Evolutionary conservation across 2,113 vertebrate genomes (phyloP), one percentile per base, ranked within the genome.

Genomic region (Arvicanthis niloticus): DNA sequence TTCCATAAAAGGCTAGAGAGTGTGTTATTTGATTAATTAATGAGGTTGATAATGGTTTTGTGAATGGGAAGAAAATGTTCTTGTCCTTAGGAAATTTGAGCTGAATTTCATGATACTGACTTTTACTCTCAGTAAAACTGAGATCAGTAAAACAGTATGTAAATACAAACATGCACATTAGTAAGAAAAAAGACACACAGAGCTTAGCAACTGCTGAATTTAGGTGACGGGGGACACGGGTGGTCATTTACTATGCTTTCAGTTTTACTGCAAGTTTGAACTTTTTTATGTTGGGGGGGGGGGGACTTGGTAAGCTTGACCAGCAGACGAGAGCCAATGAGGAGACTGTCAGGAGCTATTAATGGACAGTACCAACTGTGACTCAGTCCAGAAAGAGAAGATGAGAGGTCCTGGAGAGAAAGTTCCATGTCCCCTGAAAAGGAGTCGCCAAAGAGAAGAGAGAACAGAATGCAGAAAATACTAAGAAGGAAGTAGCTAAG

Each of bases 71-170:
- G 65, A 48, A 56, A 91, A 62, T 37, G 56, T 22, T 62, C 37
- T 62, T 89, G 45, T 31, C 42, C 51, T 87, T 86, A 37, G 7
- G 31, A 67, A 40, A 93, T 5, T 8, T 5, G 93, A 73, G 42
- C 65, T 65, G 88, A 81, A 89, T 92, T 62, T 70, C 45, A 80
- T 31, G 22, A 88, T 42, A 77, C 53, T 24, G 8, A 94, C 80
- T 95, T 70, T 94, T 85, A 82, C 80, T 95, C 75, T 94, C 89
- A 82, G 22, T 62, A 8, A 65, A 65, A 65, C 8, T 29, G 62
- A 65, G 62, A 65, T 65, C 26, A n/a, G 40, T 53, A 77, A 84
- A 96, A 93, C 40, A 42, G 56, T 78, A 15, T 77, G 70, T 34
- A 65, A 22, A 67, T 13, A 65, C 58, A 76, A 77, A 95, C 42